These are phyloP conservation scores for Takifugu rubripes DNA, from an alignment of 2,797 vertebrate species.

Conservation along the genomic window DNA sequence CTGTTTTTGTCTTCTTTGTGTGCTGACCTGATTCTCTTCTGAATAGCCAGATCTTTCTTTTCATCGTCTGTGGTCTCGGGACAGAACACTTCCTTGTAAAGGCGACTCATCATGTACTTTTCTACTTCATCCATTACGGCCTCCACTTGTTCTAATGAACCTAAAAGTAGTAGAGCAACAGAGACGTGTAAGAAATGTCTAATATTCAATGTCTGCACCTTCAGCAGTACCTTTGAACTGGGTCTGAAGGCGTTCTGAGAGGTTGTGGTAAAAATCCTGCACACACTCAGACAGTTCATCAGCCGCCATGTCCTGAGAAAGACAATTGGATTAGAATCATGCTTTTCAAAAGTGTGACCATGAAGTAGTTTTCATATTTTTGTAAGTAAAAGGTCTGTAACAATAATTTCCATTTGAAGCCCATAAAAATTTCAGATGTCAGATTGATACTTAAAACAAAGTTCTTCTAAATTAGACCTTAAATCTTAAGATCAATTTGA, in stretches of 20 bases:
- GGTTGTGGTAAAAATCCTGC: conserved; percentile 95
- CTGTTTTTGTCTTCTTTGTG: conserved; percentile 2
- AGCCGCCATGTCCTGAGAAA: conserved; percentile 83
- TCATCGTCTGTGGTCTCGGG: conserved; percentile 97
- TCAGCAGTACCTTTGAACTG: conserved; percentile 82
- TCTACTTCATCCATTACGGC: conserved; percentile 95
- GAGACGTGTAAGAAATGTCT: background rate
- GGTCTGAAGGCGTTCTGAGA: conserved; percentile 89
- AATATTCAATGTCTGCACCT: background rate
- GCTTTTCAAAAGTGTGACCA: background rate
- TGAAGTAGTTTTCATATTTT: background rate
- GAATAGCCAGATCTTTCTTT: conserved; percentile 92
- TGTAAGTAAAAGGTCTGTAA: too few relatives aligned
- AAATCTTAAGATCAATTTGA: background rate
- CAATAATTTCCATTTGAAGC: too few relatives aligned
- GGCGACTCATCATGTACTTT: conserved; percentile 95
- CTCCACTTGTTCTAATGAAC: conserved; percentile 86
- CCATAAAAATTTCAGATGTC: too few relatives aligned
- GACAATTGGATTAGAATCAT: background rate
- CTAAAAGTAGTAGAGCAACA: too few relatives aligned
- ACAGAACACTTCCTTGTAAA: conserved; percentile 96
- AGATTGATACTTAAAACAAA: background rate
- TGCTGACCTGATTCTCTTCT: conserved; percentile 89
- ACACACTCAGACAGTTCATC: conserved; percentile 93
- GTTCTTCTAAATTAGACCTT: background rate